These are phyloP conservation scores for Manis javanica DNA, from an alignment of 2,797 vertebrate genomes.

Conservation along the genomic window DNA sequence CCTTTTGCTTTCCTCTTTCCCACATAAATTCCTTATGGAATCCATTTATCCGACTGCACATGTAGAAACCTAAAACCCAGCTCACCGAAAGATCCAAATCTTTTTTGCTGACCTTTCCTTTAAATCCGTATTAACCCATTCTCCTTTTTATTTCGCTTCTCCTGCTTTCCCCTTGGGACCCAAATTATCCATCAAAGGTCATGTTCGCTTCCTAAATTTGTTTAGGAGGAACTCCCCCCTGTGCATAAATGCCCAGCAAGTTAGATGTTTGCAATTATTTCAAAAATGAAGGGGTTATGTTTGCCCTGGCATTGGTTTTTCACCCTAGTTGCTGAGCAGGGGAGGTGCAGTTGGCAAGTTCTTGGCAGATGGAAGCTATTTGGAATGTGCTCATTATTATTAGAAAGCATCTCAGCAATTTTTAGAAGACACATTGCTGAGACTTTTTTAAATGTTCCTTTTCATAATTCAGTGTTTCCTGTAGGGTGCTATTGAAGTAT, in stretches of 20 bases:
- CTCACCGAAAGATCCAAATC: too few relatives aligned
- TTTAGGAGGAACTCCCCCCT: conserved; percentile 7
- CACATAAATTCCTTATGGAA: not conserved
- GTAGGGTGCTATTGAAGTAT: conserved; percentile 7
- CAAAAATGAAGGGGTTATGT: not conserved
- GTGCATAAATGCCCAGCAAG: conserved; percentile 52
- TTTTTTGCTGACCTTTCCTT: conserved; percentile 15
- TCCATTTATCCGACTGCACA: too few relatives aligned
- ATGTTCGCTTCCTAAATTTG: conserved; percentile 49
- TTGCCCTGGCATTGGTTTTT: conserved; percentile 35
- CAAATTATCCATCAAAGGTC: conserved; percentile 39
- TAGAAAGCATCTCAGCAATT: conserved; percentile 67
- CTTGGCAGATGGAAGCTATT: conserved; percentile 55
- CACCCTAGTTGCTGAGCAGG: not conserved
- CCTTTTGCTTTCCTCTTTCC: not conserved
- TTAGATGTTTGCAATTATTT: conserved; percentile 30
- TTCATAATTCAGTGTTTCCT: not conserved
- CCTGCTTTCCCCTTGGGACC: not conserved
- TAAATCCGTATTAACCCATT: not conserved
- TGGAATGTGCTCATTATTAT: conserved; percentile 68
- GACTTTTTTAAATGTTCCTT: conserved; percentile 24
- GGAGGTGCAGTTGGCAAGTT: not conserved
- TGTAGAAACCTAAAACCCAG: too few relatives aligned
- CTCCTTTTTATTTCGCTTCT: not conserved
- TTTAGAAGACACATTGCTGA: conserved; percentile 46